Evolutionary conservation across 2,888 invertebrate species (phyloP), one percentile per base, ranked within the genome.

Genomic region (Trichacis sp.): DNA sequence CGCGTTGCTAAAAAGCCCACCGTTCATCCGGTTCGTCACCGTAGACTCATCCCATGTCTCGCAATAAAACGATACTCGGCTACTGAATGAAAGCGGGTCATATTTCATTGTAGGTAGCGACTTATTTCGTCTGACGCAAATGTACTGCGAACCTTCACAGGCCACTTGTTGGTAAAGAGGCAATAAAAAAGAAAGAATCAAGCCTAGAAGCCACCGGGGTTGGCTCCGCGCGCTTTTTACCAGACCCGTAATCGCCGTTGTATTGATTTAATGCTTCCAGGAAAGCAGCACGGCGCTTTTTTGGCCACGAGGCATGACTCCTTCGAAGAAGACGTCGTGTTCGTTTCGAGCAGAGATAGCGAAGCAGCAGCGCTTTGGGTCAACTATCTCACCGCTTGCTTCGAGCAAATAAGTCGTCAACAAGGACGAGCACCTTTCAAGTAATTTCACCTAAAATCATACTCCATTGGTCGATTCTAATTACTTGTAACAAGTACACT

Each of bases 391-490:
- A 90, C 90, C 47, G 91, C 91, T 56, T 93, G 93, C 84, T 94
- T 94, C 84, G 92, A 93, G 82, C 93, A 93, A 85, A 93, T 93
- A 73, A 92, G 92, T 86, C 91, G 92, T 66, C 93, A 93, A 79
- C 89, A 93, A 77, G 92, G 92, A 64, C 88, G 92, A 74, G 90
- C 91, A 74, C 92, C 93, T 68, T 93, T 93, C 86, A 93, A 91
- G 93, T 93, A 85, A 87, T 11, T 45, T 15, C n/a, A n/a, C n/a
- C n/a, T n/a, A 29, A 6, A 29, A n/a, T 29, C 9, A 6, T 29
- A 29, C 5, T 29, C 29, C 9, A 29, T 29, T 24, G 14, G 9
- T 40, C 40, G 9, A 42, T 52, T 8, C n/a, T 12, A 6, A 24
- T 12, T 11, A 20, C 11, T 20, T 29, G 19, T 49, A 42, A 19